These are phyloP conservation scores for Coenonympha arcania DNA, from an alignment of 2,888 invertebrate species.

Conservation along the genomic window DNA sequence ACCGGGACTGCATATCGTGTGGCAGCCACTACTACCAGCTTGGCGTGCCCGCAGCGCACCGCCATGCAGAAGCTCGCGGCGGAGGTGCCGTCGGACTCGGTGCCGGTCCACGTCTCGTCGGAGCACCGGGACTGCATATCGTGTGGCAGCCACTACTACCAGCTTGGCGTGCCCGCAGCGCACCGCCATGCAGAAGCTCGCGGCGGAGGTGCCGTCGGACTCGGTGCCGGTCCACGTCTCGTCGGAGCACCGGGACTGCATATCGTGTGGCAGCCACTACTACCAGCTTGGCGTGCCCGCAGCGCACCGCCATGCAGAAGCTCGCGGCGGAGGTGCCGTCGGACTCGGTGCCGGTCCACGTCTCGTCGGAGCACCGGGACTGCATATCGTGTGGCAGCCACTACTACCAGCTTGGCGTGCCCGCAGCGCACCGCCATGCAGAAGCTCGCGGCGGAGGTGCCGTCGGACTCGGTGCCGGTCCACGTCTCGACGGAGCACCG, in stretches of 20 bases:
- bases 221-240: constrained; percentile 54
- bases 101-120: constrained; percentile 50
- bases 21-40: too few relatives aligned
- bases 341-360: constrained; percentile 52
- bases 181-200: constrained; percentile 65
- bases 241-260: constrained; percentile 53
- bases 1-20: constrained; percentile 51
- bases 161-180: constrained; percentile 59
- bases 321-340: constrained; percentile 56
- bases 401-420: constrained; percentile 59
- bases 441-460: constrained; percentile 56
- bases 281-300: constrained; percentile 61
- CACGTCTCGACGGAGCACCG: constrained; percentile 52
- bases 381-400: too few relatives aligned
- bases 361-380: constrained; percentile 51
- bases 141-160: too few relatives aligned
- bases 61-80: constrained; percentile 64
- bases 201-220: constrained; percentile 51
- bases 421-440: constrained; percentile 65
- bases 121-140: constrained; percentile 57
- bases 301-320: constrained; percentile 64
- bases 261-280: too few relatives aligned
- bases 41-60: constrained; percentile 56
- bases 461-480: constrained; percentile 54
- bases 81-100: constrained; percentile 53